Evolutionary conservation across 2,113 vertebrate species (phyloP).

Genomic region (Mobula birostris): DNA sequence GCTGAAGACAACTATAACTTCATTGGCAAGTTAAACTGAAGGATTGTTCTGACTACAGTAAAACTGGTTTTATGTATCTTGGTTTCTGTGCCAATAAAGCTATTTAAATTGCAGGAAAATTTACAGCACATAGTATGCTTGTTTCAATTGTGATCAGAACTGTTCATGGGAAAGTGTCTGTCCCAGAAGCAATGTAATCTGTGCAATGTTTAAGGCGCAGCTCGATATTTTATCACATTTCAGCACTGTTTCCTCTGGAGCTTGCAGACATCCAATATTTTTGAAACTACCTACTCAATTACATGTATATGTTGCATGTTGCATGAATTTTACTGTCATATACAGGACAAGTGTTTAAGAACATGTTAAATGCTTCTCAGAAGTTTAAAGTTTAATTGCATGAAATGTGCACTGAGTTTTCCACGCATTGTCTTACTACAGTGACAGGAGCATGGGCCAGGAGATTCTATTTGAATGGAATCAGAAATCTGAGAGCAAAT

Average conservation of each 20-base stretch:
- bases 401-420: not conserved
- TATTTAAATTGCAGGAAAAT: conserved; percentile 27
- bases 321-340: not conserved
- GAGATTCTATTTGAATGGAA: not conserved
- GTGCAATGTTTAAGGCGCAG: conserved; percentile 8
- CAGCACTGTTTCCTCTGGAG: conserved; percentile 2
- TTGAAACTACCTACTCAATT: not conserved
- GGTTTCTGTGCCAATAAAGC: conserved; percentile 14
- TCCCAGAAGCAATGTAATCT: not conserved
- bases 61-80: conserved; percentile 26
- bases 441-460: not conserved
- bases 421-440: not conserved
- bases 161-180: conserved; percentile 28
- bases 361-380: not conserved
- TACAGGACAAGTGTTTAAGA: not conserved
- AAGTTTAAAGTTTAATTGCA: not conserved
- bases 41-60: not conserved
- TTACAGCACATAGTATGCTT: conserved; percentile 16
- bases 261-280: not conserved
- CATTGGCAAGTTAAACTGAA: no score
- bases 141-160: conserved; percentile 27
- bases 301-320: not conserved
- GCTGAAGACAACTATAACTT: not conserved
- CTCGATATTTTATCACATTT: conserved; percentile 22
- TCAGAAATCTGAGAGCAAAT: not conserved